Percentiles rank a stretch among this genome's conserved stretches.
These are phyloP conservation scores for Eilema sororculum DNA, from an alignment of 2,888 invertebrate genomes.

Conservation along the genomic window DNA sequence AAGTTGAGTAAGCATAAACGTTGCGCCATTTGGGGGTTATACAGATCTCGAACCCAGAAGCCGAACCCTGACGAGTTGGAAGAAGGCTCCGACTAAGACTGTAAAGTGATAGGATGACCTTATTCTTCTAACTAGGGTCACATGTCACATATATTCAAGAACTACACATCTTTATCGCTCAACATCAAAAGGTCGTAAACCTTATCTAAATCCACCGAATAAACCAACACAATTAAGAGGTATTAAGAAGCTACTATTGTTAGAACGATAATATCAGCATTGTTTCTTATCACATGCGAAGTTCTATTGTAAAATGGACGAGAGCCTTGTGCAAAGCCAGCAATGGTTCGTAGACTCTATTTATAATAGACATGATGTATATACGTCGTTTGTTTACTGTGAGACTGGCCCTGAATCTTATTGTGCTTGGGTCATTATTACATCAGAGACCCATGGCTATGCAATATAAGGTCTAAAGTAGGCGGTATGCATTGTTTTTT, in stretches of 20 bases:
- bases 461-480: constrained; percentile 7
- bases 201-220: constrained; percentile 23
- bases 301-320: constrained; percentile 46
- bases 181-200: constrained; percentile 18
- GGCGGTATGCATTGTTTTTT: constrained; percentile 8
- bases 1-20: too few species aligned
- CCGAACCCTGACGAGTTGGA: too few species aligned
- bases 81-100: too few species aligned
- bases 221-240: constrained; percentile 35
- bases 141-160: constrained; percentile 2
- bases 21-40: too few species aligned
- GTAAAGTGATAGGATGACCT: too few species aligned
- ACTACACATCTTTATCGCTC: constrained; percentile 5
- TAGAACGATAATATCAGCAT: constrained; percentile 41
- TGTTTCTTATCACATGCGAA: constrained; percentile 51
- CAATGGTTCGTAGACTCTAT: constrained; percentile 36
- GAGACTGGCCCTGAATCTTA: constrained; percentile 43
- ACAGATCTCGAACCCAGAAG: too few species aligned
- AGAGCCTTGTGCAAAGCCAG: constrained; percentile 50
- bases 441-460: constrained; percentile 36
- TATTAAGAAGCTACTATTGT: constrained; percentile 40
- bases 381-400: constrained; percentile 44
- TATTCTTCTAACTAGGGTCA: not conserved
- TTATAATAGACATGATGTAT: constrained; percentile 34
- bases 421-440: constrained; percentile 28